Conservation (phyloP, 92 coral and sea anemone species). For the Bergia puertoricense region DNA sequence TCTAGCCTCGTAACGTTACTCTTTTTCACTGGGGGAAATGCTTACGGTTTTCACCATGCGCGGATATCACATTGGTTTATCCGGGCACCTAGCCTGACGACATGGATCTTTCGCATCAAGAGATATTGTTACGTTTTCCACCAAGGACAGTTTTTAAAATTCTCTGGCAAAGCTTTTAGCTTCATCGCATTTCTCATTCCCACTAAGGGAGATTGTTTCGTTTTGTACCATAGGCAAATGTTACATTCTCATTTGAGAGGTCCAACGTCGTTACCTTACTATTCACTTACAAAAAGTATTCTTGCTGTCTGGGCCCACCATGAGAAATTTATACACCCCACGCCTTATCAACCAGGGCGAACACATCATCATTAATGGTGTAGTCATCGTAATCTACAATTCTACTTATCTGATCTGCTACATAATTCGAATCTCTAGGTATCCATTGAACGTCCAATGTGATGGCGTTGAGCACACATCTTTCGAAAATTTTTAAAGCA, state of each 20-base stretch:
- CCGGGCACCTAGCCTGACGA: neutral
- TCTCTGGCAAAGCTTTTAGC: too few species aligned
- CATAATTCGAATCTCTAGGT: conserved; percentile 23
- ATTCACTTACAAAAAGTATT: neutral
- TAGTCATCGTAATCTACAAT: conserved; percentile 50
- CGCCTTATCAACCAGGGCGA: conserved; percentile 19
- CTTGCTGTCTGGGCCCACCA: conserved; percentile 37
- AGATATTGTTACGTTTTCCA: neutral
- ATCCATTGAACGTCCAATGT: conserved; percentile 35
- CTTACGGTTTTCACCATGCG: neutral
- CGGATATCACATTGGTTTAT: neutral
- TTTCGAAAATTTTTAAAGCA: neutral
- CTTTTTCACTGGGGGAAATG: neutral
- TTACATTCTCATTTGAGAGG: conserved; percentile 26
- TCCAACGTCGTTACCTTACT: conserved; percentile 56
- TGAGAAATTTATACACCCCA: conserved; percentile 52
- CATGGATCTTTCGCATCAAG: neutral
- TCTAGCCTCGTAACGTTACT: neutral
- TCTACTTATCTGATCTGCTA: conserved; percentile 36
- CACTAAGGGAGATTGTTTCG: neutral
- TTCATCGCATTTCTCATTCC: too few species aligned
- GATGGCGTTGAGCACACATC: conserved; percentile 5
- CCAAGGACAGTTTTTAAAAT: neutral
- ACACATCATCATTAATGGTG: conserved; percentile 44
- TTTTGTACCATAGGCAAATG: conserved; percentile 36